Evolutionary conservation across 2,797 vertebrate species (phyloP), one percentile per base, ranked within the genome.

Genomic region (Malurus splendens): DNA sequence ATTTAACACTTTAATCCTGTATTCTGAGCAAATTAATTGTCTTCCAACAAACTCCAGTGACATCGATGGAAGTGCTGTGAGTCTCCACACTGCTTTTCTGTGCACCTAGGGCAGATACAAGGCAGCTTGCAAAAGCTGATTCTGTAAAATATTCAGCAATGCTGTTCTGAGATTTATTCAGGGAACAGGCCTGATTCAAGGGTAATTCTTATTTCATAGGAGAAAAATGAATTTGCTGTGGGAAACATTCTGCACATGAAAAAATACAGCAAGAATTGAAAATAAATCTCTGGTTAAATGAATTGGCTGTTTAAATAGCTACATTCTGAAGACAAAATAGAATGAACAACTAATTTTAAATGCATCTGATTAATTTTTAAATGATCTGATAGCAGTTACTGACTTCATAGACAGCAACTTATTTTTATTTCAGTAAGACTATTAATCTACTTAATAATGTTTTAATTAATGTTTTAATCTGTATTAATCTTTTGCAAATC

Each of bases 191-290:
- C 55, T 55, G 57, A 77, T 68, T 92, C 18, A 81, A 65, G 36
- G 5, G 18, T 33, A 82, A 45, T 71, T 75, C 45, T 82, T 82
- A 72, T 82, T 90, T 83, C 51, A 72, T 5, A 39, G 39, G 44
- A 24, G 68, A 74, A 74, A 85, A 81, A 59, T 56, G 13, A 85
- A 64, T 22, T 33, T 82, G 48, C 39, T 70, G 38, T 44, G 27
- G 52, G 56, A 59, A 78, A 62, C 47, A 64, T 4, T 39, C 23
- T 60, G 47, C 32, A 30, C 22, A n/a, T 47, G 22, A 81, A 70
- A 90, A 94, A 62, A 62, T 66, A 75, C 13, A 85, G 42, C 33
- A 72, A 78, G 56, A 81, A 68, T 2, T 57, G 67, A 79, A 81
- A 83, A 77, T 3, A 74, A 39, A 75, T 64, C 30, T 39, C 66